Conservation (phyloP, 2,888 invertebrate species). For the Galerucella nymphaeae region DNA sequence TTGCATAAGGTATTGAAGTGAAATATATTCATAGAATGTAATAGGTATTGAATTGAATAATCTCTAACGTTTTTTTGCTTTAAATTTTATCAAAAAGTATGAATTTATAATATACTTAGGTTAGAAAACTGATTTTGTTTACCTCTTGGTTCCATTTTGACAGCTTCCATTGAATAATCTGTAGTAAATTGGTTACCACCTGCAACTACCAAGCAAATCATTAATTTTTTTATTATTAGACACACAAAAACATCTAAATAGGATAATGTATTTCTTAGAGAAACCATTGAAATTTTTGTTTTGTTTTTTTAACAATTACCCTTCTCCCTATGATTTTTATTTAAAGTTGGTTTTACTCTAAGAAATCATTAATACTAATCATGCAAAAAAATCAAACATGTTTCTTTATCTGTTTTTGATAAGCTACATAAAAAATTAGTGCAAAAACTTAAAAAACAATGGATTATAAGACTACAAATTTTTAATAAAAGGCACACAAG, state of each 20-base stretch:
- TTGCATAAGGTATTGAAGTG: too few species aligned
- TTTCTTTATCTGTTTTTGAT: conserved; percentile 36
- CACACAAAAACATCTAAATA: background rate
- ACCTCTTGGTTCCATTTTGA: conserved; percentile 64
- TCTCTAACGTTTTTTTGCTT: too few species aligned
- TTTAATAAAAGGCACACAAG: background rate
- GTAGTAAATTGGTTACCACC: conserved; percentile 17
- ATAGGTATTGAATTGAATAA: too few species aligned
- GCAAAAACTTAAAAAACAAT: conserved; percentile 24
- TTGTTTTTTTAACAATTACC: too few species aligned
- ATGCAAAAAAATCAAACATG: conserved; percentile 33
- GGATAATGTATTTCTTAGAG: background rate
- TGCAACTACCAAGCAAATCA: conserved; percentile 21
- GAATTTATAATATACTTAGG: background rate
- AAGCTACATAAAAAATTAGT: conserved; percentile 28
- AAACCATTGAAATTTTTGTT: background rate
- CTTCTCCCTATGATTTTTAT: too few species aligned
- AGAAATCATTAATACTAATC: conserved; percentile 2
- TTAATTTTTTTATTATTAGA: background rate
- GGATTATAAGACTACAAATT: background rate
- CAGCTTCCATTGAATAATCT: conserved; percentile 48
- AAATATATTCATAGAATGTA: too few species aligned
- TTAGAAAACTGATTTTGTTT: conserved; percentile 36
- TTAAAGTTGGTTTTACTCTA: background rate
- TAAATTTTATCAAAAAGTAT: too few species aligned